Conservation (phyloP, 2,797 vertebrate genomes). For the Furcifer pardalis region DNA sequence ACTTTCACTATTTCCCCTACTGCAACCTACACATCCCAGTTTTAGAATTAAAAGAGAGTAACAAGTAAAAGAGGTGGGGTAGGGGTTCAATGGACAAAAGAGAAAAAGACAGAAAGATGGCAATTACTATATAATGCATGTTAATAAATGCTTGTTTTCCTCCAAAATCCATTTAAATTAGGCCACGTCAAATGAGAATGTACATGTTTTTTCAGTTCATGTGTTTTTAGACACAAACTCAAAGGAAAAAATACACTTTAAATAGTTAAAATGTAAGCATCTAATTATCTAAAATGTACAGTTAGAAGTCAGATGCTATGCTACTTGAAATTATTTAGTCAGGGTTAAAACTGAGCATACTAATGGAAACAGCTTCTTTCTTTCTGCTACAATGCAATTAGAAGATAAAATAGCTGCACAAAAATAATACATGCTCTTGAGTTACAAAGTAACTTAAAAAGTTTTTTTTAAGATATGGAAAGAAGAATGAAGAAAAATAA, state of each 20-base stretch:
- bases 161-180: conserved; percentile 85
- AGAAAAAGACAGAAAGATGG: conserved; percentile 76
- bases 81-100: conserved; percentile 72
- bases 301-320: not conserved
- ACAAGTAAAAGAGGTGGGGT: conserved; percentile 65
- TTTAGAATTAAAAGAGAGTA: conserved; percentile 78
- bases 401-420: not conserved
- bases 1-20: conserved; percentile 99
- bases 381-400: not conserved
- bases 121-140: conserved; percentile 77
- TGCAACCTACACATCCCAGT: conserved; percentile 91
- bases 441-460: too few relatives aligned
- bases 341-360: not conserved
- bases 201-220: not conserved
- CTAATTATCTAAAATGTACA: not conserved
- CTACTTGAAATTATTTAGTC: not conserved
- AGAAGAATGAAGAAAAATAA: too few relatives aligned
- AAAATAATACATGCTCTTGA: not conserved
- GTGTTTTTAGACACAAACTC: conserved; percentile 40
- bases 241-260: not conserved
- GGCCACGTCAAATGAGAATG: conserved; percentile 22
- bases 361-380: not conserved
- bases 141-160: conserved; percentile 78
- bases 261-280: conserved; percentile 12
- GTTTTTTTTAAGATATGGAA: too few relatives aligned